A percentile compares a stretch with the other conserved stretches of the same genome.
Evolutionary conservation across 2,797 vertebrate genomes (phyloP).

Genomic region (Monodelphis domestica): DNA sequence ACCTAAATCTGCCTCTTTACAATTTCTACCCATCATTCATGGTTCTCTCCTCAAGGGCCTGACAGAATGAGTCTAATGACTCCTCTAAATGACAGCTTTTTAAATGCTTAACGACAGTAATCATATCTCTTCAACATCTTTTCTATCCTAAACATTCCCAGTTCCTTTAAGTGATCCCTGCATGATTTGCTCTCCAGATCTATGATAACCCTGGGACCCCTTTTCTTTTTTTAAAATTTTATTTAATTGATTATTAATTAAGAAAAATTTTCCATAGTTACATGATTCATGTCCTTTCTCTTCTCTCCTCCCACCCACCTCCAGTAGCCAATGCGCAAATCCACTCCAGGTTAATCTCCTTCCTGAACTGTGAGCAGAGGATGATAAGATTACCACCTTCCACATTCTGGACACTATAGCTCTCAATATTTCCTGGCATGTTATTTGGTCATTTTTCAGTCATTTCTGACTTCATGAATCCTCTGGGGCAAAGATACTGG

Average conservation of each 20-base stretch:
- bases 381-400: neutral
- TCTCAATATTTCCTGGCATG: neutral
- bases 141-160: neutral
- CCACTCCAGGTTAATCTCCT: neutral
- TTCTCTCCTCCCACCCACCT: too few species aligned
- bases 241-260: too few species aligned
- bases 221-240: too few species aligned
- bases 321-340: too few species aligned
- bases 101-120: neutral
- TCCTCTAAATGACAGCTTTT: neutral
- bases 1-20: neutral
- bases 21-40: neutral
- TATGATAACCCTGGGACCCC: neutral
- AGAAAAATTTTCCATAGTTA: too few species aligned
- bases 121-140: neutral
- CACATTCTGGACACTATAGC: too few species aligned
- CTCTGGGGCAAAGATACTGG: too few species aligned
- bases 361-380: neutral
- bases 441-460: too few species aligned
- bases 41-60: neutral
- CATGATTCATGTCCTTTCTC: too few species aligned
- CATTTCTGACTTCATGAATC: too few species aligned
- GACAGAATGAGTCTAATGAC: neutral
- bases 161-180: neutral
- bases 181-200: neutral